Base-by-base conservation (phyloP, 2,113 vertebrate genomes). In the Alethe diademata region DNA sequence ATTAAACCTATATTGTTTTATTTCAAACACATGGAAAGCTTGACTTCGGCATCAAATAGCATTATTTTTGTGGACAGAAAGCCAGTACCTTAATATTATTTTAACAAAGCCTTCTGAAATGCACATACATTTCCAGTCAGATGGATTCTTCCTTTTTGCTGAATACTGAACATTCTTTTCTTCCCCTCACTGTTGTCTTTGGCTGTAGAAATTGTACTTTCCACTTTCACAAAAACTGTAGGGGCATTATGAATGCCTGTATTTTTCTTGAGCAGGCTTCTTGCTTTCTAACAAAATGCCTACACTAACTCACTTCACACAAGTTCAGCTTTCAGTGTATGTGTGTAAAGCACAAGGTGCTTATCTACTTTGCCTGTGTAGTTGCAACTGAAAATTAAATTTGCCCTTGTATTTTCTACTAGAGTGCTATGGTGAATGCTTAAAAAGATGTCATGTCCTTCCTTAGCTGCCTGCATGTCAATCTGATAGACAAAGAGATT, bases 161-260 rank as follows among this genome's bases (percentile, higher is more conserved):
- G 95, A 97, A 97, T 98, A 94, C 93, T 96, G 91, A 97, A 95
- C 98, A 97, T 98, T 98, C 97, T 97, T 98, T 97, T 97, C 97
- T 97, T 97, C 96, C 94, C 93, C 94, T 96, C 85, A 81, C 92
- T 98, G 97, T 98, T 98, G 98, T 98, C 95, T 97, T 98, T 98
- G 98, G 98, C 98, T 90, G 57, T 82, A 74, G 90, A 64, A 71
- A 92, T 95, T 88, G 96, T 96, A 98, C 97, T 98, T 98, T 98
- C 98, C 97, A 97, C 95, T 97, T 98, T 97, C 93, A 92, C 94
- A 97, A 95, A 97, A 96, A 97, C 92, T 92, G 91, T 93, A 78
- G 89, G 90, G 92, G 91, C 93, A 97, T 97, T 97, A 95, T 97
- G 94, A 96, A 91, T 69, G 83, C 95, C 88, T 83, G 67, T 94